Conservation (phyloP, 2,797 vertebrate genomes). For the Sparidentex hasta region DNA sequence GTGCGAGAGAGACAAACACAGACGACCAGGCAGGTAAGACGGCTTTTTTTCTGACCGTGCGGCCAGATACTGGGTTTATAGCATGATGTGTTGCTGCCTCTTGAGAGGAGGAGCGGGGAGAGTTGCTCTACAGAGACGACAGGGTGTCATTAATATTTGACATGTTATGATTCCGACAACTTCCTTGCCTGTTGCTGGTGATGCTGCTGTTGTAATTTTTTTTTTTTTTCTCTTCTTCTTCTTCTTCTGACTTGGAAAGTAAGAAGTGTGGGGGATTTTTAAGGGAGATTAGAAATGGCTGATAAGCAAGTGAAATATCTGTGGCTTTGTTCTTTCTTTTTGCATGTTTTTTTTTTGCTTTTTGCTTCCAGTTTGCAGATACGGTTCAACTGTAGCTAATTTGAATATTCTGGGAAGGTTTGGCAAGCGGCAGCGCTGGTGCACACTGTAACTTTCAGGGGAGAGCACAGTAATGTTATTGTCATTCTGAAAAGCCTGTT, state of each 20-base stretch:
- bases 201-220: conserved; percentile 27
- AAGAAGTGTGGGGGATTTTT: neutral
- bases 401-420: conserved; percentile 38
- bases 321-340: conserved; percentile 8
- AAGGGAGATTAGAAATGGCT: conserved; percentile 10
- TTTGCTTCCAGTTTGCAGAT: conserved; percentile 16
- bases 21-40: conserved; percentile 77
- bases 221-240: no score
- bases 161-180: conserved; percentile 73
- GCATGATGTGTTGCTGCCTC: conserved; percentile 38
- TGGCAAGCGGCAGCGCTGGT: conserved; percentile 32
- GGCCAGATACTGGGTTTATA: conserved; percentile 15
- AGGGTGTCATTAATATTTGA: conserved; percentile 70
- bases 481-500: neutral
- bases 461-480: conserved; percentile 2
- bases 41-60: conserved; percentile 43
- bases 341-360: conserved; percentile 20
- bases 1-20: conserved; percentile 59
- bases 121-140: conserved; percentile 39
- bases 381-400: conserved; percentile 34
- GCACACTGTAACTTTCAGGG: conserved; percentile 42
- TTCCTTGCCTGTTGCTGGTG: conserved; percentile 79
- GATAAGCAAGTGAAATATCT: conserved; percentile 17
- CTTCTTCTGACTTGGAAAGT: conserved; percentile 3
- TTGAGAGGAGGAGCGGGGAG: conserved; percentile 42